A percentile compares a stretch with the other conserved stretches of the same genome.
These are phyloP conservation scores for Aradophagus sp. DNA, from an alignment of 1,140 invertebrate genomes.

Conservation along the genomic window DNA sequence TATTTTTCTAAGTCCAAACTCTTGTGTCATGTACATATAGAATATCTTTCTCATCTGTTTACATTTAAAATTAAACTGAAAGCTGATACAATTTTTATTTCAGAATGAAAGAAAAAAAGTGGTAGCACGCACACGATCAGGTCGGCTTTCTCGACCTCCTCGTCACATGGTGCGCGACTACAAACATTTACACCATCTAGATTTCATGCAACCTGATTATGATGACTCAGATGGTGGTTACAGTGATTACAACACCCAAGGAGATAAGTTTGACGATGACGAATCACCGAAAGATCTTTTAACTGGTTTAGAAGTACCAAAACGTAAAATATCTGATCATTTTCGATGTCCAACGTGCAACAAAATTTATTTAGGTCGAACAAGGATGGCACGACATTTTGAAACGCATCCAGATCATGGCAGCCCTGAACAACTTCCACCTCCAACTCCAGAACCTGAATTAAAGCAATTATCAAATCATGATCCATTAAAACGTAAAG, in stretches of 20 bases:
- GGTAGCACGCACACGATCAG: slow-evolving; percentile 78
- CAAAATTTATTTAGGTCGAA: slow-evolving; percentile 77
- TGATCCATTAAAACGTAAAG: slow-evolving; percentile 68
- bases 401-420: slow-evolving; percentile 80
- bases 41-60: too few species aligned
- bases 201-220: slow-evolving; percentile 77
- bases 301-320: slow-evolving; percentile 70
- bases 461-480: slow-evolving; percentile 60
- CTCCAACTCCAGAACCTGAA: slow-evolving; percentile 62
- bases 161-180: slow-evolving; percentile 82
- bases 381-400: slow-evolving; percentile 78
- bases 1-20: too few species aligned
- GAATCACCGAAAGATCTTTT: slow-evolving; percentile 66
- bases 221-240: slow-evolving; percentile 82
- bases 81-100: background rate
- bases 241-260: slow-evolving; percentile 78
- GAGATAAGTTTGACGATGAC: slow-evolving; percentile 70
- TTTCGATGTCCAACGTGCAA: slow-evolving; percentile 77
- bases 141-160: slow-evolving; percentile 80
- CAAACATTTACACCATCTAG: slow-evolving; percentile 79
- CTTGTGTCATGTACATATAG: too few species aligned
- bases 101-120: slow-evolving; percentile 78
- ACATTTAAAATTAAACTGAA: too few species aligned
- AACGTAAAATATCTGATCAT: slow-evolving; percentile 76
- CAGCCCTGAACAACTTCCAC: slow-evolving; percentile 70